A percentile compares a stretch with the other conserved stretches of the same genome.
phyloP scores from a whole-genome alignment of 2,113 vertebrate species.

The Malurus elegans region DNA sequence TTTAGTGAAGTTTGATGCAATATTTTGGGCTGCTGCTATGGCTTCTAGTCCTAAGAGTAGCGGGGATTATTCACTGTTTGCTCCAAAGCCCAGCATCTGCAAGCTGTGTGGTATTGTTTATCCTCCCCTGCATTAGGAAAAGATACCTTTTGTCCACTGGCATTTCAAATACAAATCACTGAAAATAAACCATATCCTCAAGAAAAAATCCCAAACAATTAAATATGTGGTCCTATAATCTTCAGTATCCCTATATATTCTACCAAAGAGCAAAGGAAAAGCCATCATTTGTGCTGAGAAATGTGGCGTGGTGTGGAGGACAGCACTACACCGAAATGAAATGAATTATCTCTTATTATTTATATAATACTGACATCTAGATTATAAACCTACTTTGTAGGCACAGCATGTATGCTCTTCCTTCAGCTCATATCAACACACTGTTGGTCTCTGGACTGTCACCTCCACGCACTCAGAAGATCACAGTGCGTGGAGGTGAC shows the following conservation, averaged over 20 bases:
- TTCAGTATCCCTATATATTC: background rate
- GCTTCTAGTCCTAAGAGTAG: background rate
- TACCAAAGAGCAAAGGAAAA: background rate
- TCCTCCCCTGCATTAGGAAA: background rate
- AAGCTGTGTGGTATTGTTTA: background rate
- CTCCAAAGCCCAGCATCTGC: background rate
- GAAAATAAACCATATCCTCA: background rate
- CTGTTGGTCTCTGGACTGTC: background rate
- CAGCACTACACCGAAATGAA: background rate
- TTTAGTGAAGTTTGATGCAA: background rate
- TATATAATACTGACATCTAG: background rate
- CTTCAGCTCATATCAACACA: background rate
- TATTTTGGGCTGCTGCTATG: background rate
- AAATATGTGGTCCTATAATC: background rate
- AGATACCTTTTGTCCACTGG: background rate
- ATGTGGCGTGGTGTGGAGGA: background rate
- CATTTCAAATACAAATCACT: background rate
- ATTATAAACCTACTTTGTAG: background rate
- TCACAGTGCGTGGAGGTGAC: background rate
- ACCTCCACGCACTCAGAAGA: background rate
- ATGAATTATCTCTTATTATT: background rate
- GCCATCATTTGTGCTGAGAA: background rate
- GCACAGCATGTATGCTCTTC: fast-evolving
- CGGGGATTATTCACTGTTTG: background rate
- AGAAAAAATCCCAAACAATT: background rate